Evolutionary conservation across 2,888 invertebrate species (phyloP).

Genomic region (Hydroisotoma schaefferi): DNA sequence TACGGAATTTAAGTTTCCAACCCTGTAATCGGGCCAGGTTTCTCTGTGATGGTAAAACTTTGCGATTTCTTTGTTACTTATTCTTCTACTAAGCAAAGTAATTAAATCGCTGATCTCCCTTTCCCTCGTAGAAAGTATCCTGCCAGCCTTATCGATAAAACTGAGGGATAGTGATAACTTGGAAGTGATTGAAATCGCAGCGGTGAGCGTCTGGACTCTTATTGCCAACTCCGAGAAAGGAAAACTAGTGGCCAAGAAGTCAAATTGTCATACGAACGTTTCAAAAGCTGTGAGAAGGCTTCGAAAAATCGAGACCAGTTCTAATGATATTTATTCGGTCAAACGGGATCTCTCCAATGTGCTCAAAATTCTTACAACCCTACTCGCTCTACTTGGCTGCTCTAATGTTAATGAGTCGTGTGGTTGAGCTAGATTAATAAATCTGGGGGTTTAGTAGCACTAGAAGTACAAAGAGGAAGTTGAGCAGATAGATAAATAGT

Average conservation of each 20-base stretch:
- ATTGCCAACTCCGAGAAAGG: constrained; percentile 45
- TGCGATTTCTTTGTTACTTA: neutral
- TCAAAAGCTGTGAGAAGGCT: constrained; percentile 31
- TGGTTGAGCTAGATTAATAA: too few species aligned
- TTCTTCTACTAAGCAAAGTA: neutral
- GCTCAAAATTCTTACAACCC: constrained; percentile 25
- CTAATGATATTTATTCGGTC: constrained; percentile 28
- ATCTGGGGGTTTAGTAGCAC: too few species aligned
- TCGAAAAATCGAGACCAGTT: constrained; percentile 35
- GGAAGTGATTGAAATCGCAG: constrained; percentile 39
- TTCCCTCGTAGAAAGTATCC: constrained; percentile 23
- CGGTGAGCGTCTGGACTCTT: constrained; percentile 40
- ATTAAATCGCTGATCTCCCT: neutral
- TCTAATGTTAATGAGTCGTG: too few species aligned
- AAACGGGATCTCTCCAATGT: constrained; percentile 30
- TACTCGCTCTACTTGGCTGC: constrained; percentile 23
- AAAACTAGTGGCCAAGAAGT: constrained; percentile 40
- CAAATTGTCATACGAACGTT: constrained; percentile 29
- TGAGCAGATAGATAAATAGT: too few species aligned
- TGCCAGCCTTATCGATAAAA: constrained; percentile 32
- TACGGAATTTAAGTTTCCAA: constrained; percentile 60
- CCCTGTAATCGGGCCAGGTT: constrained; percentile 57
- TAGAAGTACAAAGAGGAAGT: too few species aligned
- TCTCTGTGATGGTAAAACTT: constrained; percentile 49
- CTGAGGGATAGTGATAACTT: constrained; percentile 30